Conservation (phyloP, 2,113 vertebrate species). For the Elachura formosa region DNA sequence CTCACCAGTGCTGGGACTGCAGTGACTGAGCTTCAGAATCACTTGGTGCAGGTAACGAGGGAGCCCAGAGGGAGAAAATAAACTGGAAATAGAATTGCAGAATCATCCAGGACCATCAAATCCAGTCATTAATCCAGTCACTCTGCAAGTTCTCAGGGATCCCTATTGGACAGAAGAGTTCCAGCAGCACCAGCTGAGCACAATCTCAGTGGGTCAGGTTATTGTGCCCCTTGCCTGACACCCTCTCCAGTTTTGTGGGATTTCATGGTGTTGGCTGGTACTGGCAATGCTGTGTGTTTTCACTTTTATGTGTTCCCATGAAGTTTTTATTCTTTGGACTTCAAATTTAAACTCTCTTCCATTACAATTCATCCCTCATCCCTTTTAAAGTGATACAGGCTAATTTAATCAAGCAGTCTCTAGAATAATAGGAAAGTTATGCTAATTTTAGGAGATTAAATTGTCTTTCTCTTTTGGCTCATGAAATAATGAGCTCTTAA, state of each 20-base stretch:
- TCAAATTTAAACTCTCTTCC: not conserved
- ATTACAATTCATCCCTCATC: not conserved
- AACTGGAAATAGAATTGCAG: not conserved
- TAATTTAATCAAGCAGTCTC: slow-evolving; percentile 47
- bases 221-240: not conserved
- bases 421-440: slow-evolving; percentile 44
- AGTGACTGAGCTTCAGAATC: not conserved
- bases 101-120: not conserved
- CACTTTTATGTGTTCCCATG: not conserved
- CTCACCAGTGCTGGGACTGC: not conserved
- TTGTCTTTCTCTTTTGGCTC: not conserved
- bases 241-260: fast-evolving
- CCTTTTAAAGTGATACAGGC: not conserved
- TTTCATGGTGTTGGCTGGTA: not conserved
- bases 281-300: not conserved
- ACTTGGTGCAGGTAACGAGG: not conserved
- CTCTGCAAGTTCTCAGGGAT: not conserved
- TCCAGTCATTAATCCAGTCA: not conserved
- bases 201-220: fast-evolving
- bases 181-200: not conserved
- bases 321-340: not conserved
- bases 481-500: not conserved
- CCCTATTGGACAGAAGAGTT: not conserved
- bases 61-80: not conserved
- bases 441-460: slow-evolving; percentile 45